phyloP scores from a whole-genome alignment of 1,140 invertebrate species.

The Drosophila miranda region DNA sequence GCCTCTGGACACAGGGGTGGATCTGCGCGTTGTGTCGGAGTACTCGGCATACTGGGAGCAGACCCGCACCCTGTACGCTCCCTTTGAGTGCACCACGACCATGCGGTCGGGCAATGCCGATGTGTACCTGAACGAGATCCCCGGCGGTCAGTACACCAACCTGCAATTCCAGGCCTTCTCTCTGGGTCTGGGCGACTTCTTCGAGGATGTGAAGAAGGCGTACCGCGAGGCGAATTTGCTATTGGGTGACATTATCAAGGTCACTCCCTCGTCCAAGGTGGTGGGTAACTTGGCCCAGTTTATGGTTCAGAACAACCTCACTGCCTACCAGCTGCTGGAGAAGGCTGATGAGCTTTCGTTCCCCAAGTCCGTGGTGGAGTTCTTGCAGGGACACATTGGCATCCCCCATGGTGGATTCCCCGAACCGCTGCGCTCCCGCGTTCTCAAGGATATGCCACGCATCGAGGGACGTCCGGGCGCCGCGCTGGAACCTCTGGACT shows the following conservation, averaged over 20 bases:
- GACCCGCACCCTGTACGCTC: slow-evolving; percentile 96
- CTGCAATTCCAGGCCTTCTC: slow-evolving; percentile 99
- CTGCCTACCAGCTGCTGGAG: slow-evolving; percentile 91
- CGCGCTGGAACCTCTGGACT: slow-evolving; percentile 92
- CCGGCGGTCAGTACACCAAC: slow-evolving; percentile 99
- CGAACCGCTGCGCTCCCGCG: slow-evolving; percentile 94
- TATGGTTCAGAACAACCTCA: slow-evolving; percentile 99
- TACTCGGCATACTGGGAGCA: slow-evolving; percentile 99
- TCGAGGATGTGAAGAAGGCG: slow-evolving; percentile 98
- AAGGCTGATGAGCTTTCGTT: slow-evolving; percentile 98
- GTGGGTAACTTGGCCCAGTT: slow-evolving; percentile 99
- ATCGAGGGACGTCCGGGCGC: slow-evolving; percentile 96
- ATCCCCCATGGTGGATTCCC: slow-evolving; percentile 98
- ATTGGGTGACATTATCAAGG: slow-evolving; percentile 98
- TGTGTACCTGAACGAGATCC: slow-evolving; percentile 98
- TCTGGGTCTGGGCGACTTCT: slow-evolving; percentile 98
- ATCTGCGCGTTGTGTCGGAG: slow-evolving; percentile 92
- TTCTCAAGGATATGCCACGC: slow-evolving; percentile 94
- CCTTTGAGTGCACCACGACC: slow-evolving; percentile 98
- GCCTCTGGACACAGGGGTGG: slow-evolving; percentile 86
- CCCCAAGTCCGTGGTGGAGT: slow-evolving; percentile 98
- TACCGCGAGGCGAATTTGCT: slow-evolving; percentile 98
- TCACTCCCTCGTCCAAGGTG: slow-evolving; percentile 99
- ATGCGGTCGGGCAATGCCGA: slow-evolving; percentile 99
- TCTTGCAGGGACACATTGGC: slow-evolving; percentile 98